Conservation (phyloP, 1,140 invertebrate species). For the Hyposmocoma kahamanoa region DNA sequence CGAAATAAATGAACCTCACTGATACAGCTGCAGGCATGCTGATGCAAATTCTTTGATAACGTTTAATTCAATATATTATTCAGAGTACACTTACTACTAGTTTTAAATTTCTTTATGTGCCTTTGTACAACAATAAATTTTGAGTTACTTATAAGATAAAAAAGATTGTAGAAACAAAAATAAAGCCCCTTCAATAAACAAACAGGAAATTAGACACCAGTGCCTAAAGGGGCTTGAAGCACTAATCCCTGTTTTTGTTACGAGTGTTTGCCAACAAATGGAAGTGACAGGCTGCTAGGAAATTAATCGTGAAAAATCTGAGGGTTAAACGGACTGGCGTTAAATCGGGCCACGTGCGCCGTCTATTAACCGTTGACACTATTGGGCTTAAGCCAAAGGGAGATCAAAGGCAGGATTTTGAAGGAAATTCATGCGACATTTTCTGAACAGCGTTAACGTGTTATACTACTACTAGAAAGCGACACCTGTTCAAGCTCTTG, state of each 20-base stretch:
- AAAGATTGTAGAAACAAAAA: constrained; percentile 20
- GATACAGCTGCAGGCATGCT: constrained; percentile 17
- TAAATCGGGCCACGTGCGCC: constrained; percentile 59
- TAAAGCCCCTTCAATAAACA: constrained; percentile 23
- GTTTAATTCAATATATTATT: background rate
- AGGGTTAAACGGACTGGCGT: constrained; percentile 33
- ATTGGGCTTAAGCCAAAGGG: constrained; percentile 54
- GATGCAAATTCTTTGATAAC: constrained; percentile 24
- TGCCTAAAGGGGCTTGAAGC: constrained; percentile 39
- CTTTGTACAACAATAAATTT: background rate
- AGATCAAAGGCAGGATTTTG: constrained; percentile 38
- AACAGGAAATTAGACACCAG: constrained; percentile 49
- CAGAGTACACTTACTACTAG: background rate
- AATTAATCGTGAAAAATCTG: constrained; percentile 66
- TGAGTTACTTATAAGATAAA: background rate
- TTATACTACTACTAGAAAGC: too few relatives aligned
- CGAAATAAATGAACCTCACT: constrained; percentile 31
- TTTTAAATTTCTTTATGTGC: background rate
- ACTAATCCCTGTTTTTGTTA: constrained; percentile 64
- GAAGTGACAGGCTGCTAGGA: constrained; percentile 54
- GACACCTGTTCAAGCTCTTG: too few relatives aligned
- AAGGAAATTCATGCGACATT: too few relatives aligned
- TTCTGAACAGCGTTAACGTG: too few relatives aligned
- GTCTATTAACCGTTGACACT: constrained; percentile 65
- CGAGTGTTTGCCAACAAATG: constrained; percentile 60